Evolutionary conservation across 1,140 invertebrate genomes (phyloP).

Genomic region (Diuraphis noxia): DNA sequence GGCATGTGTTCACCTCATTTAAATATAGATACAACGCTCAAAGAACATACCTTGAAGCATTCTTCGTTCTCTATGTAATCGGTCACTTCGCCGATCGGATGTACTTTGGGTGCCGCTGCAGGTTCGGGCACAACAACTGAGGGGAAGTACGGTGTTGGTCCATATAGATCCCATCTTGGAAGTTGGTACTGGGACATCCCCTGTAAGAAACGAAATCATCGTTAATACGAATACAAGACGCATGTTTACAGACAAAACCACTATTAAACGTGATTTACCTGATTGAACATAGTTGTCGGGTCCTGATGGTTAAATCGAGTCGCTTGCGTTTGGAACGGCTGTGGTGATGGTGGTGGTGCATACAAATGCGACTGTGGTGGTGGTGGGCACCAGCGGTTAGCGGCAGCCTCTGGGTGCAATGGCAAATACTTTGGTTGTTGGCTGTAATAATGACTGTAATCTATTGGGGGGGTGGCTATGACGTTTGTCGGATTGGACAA

Average conservation of each 20-base stretch:
- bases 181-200: constrained; percentile 55
- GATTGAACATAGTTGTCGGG: constrained; percentile 33
- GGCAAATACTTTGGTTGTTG: constrained; percentile 7
- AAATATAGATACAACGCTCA: neutral
- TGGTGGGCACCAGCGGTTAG: neutral
- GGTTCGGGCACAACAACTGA: constrained; percentile 60
- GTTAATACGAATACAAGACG: neutral
- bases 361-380: neutral
- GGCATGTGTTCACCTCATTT: neutral
- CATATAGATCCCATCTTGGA: constrained; percentile 60
- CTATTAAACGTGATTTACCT: neutral
- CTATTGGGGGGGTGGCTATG: neutral
- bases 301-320: neutral
- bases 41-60: constrained; percentile 69
- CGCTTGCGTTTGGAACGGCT: neutral
- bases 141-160: constrained; percentile 59
- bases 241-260: neutral
- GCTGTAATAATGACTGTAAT: neutral
- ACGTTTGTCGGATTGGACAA: neutral
- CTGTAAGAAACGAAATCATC: neutral
- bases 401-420: neutral
- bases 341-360: neutral
- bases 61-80: constrained; percentile 80
- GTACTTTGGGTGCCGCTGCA: constrained; percentile 66
- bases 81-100: constrained; percentile 77